These are phyloP conservation scores for Chrysocyon brachyurus DNA, from an alignment of 2,797 vertebrate genomes.

Conservation along the genomic window DNA sequence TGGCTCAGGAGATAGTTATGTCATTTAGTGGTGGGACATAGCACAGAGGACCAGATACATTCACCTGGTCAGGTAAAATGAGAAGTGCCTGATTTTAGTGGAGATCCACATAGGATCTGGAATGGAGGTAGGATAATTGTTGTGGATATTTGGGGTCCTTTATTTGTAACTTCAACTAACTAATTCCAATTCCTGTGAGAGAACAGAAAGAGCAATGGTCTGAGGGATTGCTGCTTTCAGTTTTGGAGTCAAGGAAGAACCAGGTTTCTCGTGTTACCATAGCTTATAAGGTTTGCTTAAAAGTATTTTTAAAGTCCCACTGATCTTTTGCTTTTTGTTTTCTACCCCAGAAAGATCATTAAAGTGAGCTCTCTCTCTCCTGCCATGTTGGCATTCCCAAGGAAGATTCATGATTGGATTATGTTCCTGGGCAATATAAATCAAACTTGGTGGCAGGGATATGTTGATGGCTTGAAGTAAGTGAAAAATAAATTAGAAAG, in stretches of 20 bases:
- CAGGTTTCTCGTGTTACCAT: background rate
- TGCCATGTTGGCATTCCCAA: constrained; percentile 81
- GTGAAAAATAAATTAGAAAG: constrained; percentile 88
- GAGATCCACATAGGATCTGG: background rate
- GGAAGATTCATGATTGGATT: constrained; percentile 89
- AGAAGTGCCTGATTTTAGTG: background rate
- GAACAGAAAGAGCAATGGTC: background rate
- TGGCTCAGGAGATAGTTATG: background rate
- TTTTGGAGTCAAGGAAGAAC: background rate
- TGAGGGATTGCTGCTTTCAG: background rate
- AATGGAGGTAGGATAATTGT: background rate
- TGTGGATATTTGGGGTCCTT: background rate
- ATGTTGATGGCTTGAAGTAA: constrained; percentile 87
- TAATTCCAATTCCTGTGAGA: background rate
- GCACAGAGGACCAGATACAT: background rate
- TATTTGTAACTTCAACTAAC: background rate
- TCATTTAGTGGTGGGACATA: background rate
- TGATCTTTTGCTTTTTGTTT: constrained; percentile 80
- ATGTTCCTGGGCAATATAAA: constrained; percentile 87
- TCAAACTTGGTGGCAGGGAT: constrained; percentile 87
- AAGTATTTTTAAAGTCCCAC: constrained; percentile 76
- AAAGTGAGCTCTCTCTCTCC: constrained; percentile 78
- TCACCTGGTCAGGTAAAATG: background rate
- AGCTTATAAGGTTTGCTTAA: background rate
- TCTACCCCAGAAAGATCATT: constrained; percentile 77